phyloP scores from a whole-genome alignment of 2,888 invertebrate species.

The Carpatolechia fugitivella region DNA sequence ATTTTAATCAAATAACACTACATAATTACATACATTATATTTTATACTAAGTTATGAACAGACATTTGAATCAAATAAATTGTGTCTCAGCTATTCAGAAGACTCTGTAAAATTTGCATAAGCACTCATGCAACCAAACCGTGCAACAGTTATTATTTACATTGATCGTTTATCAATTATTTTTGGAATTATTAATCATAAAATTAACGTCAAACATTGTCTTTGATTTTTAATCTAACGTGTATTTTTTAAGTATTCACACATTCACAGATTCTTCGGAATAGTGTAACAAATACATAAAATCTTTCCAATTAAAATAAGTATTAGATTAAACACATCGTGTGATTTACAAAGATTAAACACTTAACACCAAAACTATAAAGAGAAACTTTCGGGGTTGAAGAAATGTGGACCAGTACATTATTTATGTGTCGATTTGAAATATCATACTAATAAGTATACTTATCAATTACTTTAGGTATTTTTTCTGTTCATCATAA shows the following conservation, averaged over 20 bases:
- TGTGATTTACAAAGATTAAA: neutral
- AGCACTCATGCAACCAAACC: neutral
- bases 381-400: slow-evolving; percentile 53
- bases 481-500: slow-evolving; percentile 50
- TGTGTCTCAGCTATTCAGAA: slow-evolving; percentile 33
- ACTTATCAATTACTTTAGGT: slow-evolving; percentile 44
- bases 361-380: neutral
- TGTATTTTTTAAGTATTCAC: too few species aligned
- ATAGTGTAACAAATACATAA: slow-evolving; percentile 9
- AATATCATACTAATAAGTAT: slow-evolving; percentile 51
- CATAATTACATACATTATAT: slow-evolving; percentile 65
- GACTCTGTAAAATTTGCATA: slow-evolving; percentile 1
- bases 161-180: neutral
- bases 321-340: neutral
- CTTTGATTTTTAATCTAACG: too few species aligned
- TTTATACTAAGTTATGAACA: slow-evolving; percentile 63
- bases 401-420: slow-evolving; percentile 31
- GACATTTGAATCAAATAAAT: slow-evolving; percentile 44
- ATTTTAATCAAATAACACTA: slow-evolving; percentile 63
- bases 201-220: too few species aligned
- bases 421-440: slow-evolving; percentile 38
- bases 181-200: neutral
- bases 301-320: slow-evolving; percentile 1
- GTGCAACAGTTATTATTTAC: slow-evolving; percentile 2
- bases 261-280: slow-evolving; percentile 13